These are phyloP conservation scores for Drosophila flavopinicola DNA, from an alignment of 2,888 invertebrate species.

Conservation along the genomic window DNA sequence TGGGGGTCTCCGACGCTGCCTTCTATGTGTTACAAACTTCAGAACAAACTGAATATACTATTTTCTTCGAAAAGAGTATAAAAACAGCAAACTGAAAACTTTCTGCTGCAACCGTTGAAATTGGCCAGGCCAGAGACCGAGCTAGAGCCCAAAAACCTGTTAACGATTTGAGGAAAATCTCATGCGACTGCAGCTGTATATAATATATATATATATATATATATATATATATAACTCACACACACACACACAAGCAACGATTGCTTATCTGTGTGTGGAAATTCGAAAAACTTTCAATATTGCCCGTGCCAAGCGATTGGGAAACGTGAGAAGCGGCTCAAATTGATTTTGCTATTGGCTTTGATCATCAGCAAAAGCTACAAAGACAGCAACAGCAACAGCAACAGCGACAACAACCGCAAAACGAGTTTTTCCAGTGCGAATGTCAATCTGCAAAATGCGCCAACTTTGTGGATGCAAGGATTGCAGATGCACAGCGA, in stretches of 20 bases:
- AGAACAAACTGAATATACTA: too few relatives aligned
- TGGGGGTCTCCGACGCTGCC: too few relatives aligned
- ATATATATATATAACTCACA: background rate
- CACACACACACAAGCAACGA: background rate
- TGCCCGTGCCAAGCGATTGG: constrained; percentile 61
- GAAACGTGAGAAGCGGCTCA: constrained; percentile 64
- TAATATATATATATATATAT: background rate
- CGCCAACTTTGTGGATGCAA: constrained; percentile 24
- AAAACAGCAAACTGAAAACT: constrained; percentile 50
- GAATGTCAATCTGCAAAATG: constrained; percentile 52
- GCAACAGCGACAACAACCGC: constrained; percentile 2
- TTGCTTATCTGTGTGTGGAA: constrained; percentile 26
- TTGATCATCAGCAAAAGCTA: constrained; percentile 43
- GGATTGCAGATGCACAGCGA: constrained; percentile 49
- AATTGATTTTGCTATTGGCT: constrained; percentile 60
- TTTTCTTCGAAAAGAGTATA: constrained; percentile 10
- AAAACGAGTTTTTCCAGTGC: constrained; percentile 74
- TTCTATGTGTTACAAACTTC: too few relatives aligned
- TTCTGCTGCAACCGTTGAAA: constrained; percentile 62
- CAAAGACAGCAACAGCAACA: constrained; percentile 7
- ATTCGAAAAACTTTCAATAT: constrained; percentile 68
- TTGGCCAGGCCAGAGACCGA: constrained; percentile 50
- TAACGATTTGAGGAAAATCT: constrained; percentile 71
- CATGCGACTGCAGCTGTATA: constrained; percentile 32
- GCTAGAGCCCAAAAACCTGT: constrained; percentile 67